phyloP scores from a whole-genome alignment of 2,113 vertebrate species.

The Salvelinus sp. region DNA sequence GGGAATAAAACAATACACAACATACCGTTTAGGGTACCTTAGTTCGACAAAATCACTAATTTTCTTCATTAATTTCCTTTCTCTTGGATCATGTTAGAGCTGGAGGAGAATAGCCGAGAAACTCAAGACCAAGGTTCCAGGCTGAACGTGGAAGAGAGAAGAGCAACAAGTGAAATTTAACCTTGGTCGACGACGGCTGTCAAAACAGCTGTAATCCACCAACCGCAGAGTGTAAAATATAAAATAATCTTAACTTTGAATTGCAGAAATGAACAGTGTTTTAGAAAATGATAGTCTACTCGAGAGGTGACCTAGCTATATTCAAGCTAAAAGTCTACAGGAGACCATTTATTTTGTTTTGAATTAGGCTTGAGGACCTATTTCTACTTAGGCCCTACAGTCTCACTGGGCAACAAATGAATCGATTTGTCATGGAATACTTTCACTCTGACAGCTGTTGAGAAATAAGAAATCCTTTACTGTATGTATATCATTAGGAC shows the following conservation, averaged over 20 bases:
- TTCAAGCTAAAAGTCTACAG: too few species aligned
- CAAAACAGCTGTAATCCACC: slow-evolving; percentile 5
- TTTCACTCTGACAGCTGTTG: neutral
- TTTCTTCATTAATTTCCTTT: slow-evolving; percentile 41
- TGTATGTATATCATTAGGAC: neutral
- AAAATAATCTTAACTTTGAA: neutral
- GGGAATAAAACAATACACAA: neutral
- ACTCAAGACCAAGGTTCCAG: slow-evolving; percentile 24
- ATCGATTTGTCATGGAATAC: neutral
- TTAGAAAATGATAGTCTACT: too few species aligned
- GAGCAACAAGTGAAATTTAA: slow-evolving; percentile 31
- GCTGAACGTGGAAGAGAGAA: slow-evolving; percentile 8
- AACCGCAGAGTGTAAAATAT: neutral
- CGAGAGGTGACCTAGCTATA: too few species aligned
- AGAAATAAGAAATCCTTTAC: neutral
- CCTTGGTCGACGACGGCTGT: slow-evolving; percentile 11
- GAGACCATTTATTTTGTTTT: neutral
- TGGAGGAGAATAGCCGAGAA: slow-evolving; percentile 29
- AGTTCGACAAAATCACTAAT: neutral
- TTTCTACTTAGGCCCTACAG: neutral
- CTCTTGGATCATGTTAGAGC: slow-evolving; percentile 53
- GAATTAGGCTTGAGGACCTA: neutral
- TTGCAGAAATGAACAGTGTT: neutral
- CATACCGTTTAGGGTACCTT: neutral
- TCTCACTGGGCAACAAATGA: neutral